Conservation (phyloP, 2,888 invertebrate species). For the Parthenolecanium corni region DNA sequence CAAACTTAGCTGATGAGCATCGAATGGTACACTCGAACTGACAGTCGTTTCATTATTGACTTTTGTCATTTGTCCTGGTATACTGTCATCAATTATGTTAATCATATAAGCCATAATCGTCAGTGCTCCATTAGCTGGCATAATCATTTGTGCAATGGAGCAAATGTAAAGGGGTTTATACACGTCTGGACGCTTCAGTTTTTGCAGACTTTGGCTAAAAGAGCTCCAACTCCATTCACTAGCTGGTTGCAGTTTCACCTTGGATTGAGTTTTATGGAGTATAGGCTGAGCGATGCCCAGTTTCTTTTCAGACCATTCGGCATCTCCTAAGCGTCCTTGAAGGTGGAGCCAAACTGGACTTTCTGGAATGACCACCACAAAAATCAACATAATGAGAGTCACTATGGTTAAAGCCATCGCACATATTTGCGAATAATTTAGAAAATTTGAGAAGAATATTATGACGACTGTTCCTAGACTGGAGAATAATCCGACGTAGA, state of each 20-base stretch:
- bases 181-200: constrained; percentile 35
- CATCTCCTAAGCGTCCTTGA: constrained; percentile 42
- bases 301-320: constrained; percentile 36
- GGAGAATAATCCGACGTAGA: constrained; percentile 46
- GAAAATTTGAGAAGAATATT: constrained; percentile 43
- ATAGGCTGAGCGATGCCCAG: constrained; percentile 31
- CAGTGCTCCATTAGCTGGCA: too few species aligned
- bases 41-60: too few species aligned
- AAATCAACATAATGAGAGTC: constrained; percentile 37
- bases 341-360: constrained; percentile 47
- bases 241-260: too few species aligned
- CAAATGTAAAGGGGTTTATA: constrained; percentile 39
- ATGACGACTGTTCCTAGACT: constrained; percentile 44
- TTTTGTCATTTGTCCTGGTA: too few species aligned
- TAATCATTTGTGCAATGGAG: too few species aligned
- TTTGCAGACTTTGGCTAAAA: background rate
- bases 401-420: constrained; percentile 39
- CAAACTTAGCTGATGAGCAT: too few species aligned
- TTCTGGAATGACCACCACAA: constrained; percentile 42
- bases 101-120: too few species aligned
- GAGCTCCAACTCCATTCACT: background rate
- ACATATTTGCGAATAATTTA: constrained; percentile 38
- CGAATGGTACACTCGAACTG: too few species aligned
- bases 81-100: too few species aligned
- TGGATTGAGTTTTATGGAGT: too few species aligned